A percentile compares a stretch with the other conserved stretches of the same genome.
These are phyloP conservation scores for Anabacerthia variegaticeps DNA, from an alignment of 2,797 vertebrate genomes.

Conservation along the genomic window DNA sequence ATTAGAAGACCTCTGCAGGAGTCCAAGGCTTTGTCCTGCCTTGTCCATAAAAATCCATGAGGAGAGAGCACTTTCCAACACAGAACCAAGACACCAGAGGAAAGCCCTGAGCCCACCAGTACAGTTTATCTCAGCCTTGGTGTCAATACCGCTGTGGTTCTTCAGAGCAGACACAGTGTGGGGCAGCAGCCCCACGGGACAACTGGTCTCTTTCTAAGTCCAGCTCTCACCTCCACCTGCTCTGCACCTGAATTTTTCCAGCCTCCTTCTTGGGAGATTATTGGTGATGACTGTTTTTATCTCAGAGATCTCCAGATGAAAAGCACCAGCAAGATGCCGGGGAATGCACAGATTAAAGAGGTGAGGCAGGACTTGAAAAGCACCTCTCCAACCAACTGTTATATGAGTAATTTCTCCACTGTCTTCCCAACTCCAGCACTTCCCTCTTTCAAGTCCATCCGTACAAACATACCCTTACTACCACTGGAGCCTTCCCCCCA, in stretches of 20 bases:
- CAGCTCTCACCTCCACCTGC: neutral
- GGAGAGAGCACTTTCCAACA: neutral
- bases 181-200: neutral
- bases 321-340: neutral
- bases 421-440: neutral
- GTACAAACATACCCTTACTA: neutral
- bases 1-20: neutral
- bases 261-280: neutral
- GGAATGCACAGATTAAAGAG: neutral
- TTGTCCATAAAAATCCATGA: rapidly evolving
- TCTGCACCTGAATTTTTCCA: neutral
- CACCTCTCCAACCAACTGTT: neutral
- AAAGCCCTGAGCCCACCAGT: neutral
- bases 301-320: neutral
- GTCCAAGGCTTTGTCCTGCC: neutral
- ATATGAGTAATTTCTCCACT: neutral
- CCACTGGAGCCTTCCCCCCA: neutral
- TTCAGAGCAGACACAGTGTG: neutral
- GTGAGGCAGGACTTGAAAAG: neutral
- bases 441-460: neutral
- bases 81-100: neutral
- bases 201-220: neutral
- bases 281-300: neutral
- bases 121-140: neutral
- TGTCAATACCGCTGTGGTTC: rapidly evolving